phyloP scores from a whole-genome alignment of 2,797 vertebrate species.

The Neosilurus hyrtlii region DNA sequence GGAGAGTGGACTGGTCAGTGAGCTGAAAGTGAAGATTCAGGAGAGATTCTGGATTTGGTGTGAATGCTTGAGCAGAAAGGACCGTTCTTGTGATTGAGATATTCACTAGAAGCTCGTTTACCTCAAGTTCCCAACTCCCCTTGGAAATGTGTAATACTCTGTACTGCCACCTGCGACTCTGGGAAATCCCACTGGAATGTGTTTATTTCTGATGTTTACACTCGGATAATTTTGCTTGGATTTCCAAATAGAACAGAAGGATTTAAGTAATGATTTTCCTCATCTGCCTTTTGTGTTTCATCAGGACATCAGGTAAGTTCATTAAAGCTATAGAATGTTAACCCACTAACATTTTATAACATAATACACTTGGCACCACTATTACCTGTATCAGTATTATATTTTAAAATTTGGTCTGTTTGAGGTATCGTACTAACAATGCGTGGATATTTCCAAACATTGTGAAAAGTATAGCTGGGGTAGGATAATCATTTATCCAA shows the following conservation, averaged over 20 bases:
- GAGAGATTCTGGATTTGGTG: conserved; percentile 29
- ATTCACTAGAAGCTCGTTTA: conserved; percentile 5
- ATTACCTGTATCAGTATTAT: background rate
- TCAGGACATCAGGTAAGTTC: conserved; percentile 69
- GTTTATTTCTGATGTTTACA: conserved; percentile 33
- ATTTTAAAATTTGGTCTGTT: background rate
- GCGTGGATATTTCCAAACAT: background rate
- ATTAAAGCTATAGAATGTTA: background rate
- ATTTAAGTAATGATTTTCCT: conserved; percentile 63
- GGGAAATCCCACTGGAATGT: conserved; percentile 39
- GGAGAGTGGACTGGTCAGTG: conserved; percentile 44
- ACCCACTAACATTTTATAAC: background rate
- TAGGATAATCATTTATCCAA: background rate
- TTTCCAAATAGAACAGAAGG: conserved; percentile 41
- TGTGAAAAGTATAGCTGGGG: background rate
- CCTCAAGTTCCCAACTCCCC: conserved; percentile 13
- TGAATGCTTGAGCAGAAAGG: background rate
- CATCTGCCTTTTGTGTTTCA: conserved; percentile 59
- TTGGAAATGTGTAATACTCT: conserved; percentile 68
- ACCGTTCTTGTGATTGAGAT: background rate
- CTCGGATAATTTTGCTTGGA: conserved; percentile 41
- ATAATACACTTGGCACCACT: background rate
- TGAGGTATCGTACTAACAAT: background rate
- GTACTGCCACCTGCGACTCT: conserved; percentile 43
- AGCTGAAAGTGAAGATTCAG: conserved; percentile 31